These are phyloP conservation scores for Nymphalis urticae DNA, from an alignment of 2,888 invertebrate genomes.

Conservation along the genomic window DNA sequence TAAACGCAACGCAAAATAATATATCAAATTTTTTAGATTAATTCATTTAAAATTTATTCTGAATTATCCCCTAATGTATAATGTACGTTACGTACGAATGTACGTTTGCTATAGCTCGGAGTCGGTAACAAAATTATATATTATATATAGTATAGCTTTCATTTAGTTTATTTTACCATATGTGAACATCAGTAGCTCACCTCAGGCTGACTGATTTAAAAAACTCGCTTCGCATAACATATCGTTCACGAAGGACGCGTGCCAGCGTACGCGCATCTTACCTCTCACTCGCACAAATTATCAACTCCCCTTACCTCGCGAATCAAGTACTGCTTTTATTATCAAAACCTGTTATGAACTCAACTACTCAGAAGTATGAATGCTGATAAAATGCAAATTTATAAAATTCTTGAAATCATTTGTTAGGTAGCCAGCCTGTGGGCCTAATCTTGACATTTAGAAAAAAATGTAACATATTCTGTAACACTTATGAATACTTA, in stretches of 20 bases:
- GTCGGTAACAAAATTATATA: background rate
- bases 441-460: background rate
- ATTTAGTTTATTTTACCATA: slow-evolving; percentile 1
- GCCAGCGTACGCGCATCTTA: slow-evolving; percentile 66
- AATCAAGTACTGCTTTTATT: slow-evolving; percentile 60
- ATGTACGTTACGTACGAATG: too few species aligned
- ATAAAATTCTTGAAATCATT: slow-evolving; percentile 31
- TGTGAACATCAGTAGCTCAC: slow-evolving; percentile 52
- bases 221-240: slow-evolving; percentile 55
- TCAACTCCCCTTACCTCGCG: slow-evolving; percentile 37
- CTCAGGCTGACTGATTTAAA: slow-evolving; percentile 48
- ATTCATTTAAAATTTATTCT: too few species aligned
- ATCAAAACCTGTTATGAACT: slow-evolving; percentile 59
- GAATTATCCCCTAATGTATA: too few species aligned
- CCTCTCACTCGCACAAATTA: slow-evolving; percentile 46
- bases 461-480: background rate
- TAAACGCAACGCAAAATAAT: slow-evolving; percentile 4
- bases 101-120: too few species aligned
- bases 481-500: too few species aligned
- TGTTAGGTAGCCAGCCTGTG: background rate
- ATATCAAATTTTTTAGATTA: background rate
- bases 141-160: background rate
- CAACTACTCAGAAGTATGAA: slow-evolving; percentile 56
- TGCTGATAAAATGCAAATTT: slow-evolving; percentile 58
- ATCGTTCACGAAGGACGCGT: slow-evolving; percentile 74